Evolutionary conservation across 2,113 vertebrate genomes (phyloP).

Genomic region (Gambusia holbrooki): DNA sequence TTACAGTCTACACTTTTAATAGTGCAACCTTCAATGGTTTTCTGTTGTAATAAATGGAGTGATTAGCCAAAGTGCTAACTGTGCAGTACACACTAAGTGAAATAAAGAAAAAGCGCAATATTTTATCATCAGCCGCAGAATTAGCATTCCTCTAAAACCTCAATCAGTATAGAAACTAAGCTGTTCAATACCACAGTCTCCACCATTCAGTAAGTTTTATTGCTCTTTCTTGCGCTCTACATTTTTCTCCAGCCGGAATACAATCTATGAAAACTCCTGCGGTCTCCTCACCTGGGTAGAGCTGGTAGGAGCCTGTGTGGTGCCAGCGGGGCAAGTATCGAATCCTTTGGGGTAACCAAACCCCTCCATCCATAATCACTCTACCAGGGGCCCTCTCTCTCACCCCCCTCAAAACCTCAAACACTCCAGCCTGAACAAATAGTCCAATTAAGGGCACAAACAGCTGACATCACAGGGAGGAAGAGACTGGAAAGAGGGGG

Average conservation of each 20-base stretch:
- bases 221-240: not conserved
- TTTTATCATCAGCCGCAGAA: slow-evolving; percentile 4
- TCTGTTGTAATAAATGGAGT: not conserved
- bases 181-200: not conserved
- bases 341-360: slow-evolving; percentile 88
- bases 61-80: not conserved
- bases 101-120: not conserved
- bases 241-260: not conserved
- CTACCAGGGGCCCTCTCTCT: slow-evolving; percentile 24
- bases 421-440: slow-evolving; percentile 19
- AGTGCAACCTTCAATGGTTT: not conserved
- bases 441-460: slow-evolving; percentile 13
- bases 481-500: not conserved
- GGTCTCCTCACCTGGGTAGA: slow-evolving; percentile 90
- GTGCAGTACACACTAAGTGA: not conserved
- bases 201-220: not conserved
- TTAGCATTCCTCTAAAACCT: slow-evolving; percentile 8
- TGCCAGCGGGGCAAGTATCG: slow-evolving; percentile 91
- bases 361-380: slow-evolving; percentile 88
- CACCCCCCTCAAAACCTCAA: slow-evolving; percentile 19
- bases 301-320: slow-evolving; percentile 93
- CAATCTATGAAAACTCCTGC: slow-evolving; percentile 5
- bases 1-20: not conserved
- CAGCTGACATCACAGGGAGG: slow-evolving; percentile 10
- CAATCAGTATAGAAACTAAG: not conserved